These are phyloP conservation scores for Temnopleurus reevesii DNA, from an alignment of 53 echinoderm and acorn worm species.

Conservation along the genomic window DNA sequence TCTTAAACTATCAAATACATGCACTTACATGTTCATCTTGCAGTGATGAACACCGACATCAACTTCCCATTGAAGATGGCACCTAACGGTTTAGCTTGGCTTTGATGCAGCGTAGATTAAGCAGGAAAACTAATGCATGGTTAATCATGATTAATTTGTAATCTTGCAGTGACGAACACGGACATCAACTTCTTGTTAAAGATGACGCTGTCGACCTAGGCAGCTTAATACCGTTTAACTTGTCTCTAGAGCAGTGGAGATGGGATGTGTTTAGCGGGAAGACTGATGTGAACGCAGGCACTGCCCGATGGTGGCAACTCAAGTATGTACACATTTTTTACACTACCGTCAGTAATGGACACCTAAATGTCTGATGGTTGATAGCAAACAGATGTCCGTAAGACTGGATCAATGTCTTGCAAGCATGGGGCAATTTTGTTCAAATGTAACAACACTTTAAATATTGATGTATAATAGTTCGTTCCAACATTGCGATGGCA, in stretches of 20 bases:
- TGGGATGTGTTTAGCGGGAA: constrained; percentile 87
- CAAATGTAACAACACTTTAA: too few species aligned
- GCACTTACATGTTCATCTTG: too few species aligned
- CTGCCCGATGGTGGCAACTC: constrained; percentile 87
- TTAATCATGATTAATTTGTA: too few species aligned
- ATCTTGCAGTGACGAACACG: constrained; percentile 58
- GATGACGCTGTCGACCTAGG: constrained; percentile 79
- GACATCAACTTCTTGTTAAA: constrained; percentile 95
- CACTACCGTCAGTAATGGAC: too few species aligned
- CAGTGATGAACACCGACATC: constrained; percentile 77
- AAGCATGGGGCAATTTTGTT: too few species aligned
- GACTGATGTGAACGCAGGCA: constrained; percentile 66
- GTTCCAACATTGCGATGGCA: too few species aligned
- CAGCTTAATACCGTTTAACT: constrained; percentile 87
- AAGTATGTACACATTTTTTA: constrained; percentile 69
- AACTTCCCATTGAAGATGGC: constrained; percentile 90
- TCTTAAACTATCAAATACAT: too few species aligned
- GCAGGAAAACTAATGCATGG: constrained; percentile 62
- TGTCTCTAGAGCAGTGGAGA: constrained; percentile 87
- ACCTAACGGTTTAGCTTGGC: constrained; percentile 84
- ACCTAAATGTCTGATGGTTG: too few species aligned
- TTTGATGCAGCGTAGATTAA: constrained; percentile 86
- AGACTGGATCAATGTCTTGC: too few species aligned
- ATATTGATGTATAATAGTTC: too few species aligned
- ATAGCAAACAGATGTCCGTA: too few species aligned